Percentiles rank a stretch among this genome's conserved stretches.
Evolutionary conservation across 2,888 invertebrate genomes (phyloP).

Genomic region (Alviniconcha strummeri): DNA sequence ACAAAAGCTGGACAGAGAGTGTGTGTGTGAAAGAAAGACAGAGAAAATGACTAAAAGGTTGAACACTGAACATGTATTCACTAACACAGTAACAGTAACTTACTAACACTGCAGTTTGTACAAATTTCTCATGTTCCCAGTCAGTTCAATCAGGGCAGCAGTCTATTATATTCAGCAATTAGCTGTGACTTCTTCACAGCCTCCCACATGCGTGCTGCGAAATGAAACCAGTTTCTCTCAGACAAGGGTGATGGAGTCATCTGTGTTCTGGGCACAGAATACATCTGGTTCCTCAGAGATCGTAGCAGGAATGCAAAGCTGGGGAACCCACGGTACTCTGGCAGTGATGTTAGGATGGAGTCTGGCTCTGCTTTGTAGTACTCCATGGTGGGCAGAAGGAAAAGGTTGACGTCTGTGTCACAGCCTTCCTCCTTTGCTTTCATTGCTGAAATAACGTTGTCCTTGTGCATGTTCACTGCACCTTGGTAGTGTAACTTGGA

Average conservation of each 20-base stretch:
- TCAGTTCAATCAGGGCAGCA: slow-evolving; percentile 78
- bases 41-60: too few species aligned
- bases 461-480: slow-evolving; percentile 45
- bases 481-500: slow-evolving; percentile 71
- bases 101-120: too few species aligned
- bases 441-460: slow-evolving; percentile 24
- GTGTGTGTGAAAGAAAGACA: too few species aligned
- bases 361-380: slow-evolving; percentile 53
- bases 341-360: slow-evolving; percentile 53
- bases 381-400: slow-evolving; percentile 60
- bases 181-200: slow-evolving; percentile 88
- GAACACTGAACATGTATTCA: too few species aligned
- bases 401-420: slow-evolving; percentile 55
- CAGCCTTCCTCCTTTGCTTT: slow-evolving; percentile 27
- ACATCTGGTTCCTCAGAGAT: slow-evolving; percentile 82
- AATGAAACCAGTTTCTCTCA: slow-evolving; percentile 89
- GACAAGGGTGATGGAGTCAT: slow-evolving; percentile 84
- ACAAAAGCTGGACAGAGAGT: too few species aligned
- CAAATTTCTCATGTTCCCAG: too few species aligned
- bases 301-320: slow-evolving; percentile 80
- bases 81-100: too few species aligned
- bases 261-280: slow-evolving; percentile 82
- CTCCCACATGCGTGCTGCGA: slow-evolving; percentile 89
- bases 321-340: slow-evolving; percentile 71
- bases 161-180: slow-evolving; percentile 88